Evolutionary conservation across 2,113 vertebrate species (phyloP).

Genomic region (Pseudopipra pipra): DNA sequence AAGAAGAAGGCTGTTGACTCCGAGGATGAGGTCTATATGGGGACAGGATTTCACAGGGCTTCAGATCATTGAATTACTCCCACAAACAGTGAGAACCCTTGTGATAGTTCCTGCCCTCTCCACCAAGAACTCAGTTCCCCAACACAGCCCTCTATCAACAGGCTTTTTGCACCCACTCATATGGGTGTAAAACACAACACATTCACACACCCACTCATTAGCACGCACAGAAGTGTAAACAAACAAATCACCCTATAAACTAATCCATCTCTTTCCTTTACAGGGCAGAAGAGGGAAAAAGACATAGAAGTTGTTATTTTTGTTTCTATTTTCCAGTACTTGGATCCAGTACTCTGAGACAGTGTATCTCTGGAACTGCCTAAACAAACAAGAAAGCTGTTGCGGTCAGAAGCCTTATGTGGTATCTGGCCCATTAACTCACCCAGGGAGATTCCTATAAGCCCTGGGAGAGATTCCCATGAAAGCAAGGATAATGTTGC

Average conservation of each 20-base stretch:
- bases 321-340: not conserved
- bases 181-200: not conserved
- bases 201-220: not conserved
- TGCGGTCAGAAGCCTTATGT: not conserved
- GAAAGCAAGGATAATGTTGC: not conserved
- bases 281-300: not conserved
- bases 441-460: not conserved
- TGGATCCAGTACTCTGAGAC: not conserved
- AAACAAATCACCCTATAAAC: not conserved
- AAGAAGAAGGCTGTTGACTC: not conserved
- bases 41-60: not conserved
- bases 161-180: not conserved
- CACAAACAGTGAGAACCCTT: not conserved
- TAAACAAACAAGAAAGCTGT: not conserved
- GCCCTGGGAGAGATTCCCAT: not conserved
- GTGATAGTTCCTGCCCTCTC: not conserved
- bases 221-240: not conserved
- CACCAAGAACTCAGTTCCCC: not conserved
- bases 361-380: not conserved
- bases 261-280: not conserved
- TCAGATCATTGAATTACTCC: not conserved
- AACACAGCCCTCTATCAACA: not conserved
- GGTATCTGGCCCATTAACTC: not conserved
- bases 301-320: not conserved
- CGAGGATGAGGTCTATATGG: accelerated